A percentile compares a stretch with the other conserved stretches of the same genome.
Conservation (phyloP, 2,113 vertebrate genomes). For the Uropsilus gracilis region DNA sequence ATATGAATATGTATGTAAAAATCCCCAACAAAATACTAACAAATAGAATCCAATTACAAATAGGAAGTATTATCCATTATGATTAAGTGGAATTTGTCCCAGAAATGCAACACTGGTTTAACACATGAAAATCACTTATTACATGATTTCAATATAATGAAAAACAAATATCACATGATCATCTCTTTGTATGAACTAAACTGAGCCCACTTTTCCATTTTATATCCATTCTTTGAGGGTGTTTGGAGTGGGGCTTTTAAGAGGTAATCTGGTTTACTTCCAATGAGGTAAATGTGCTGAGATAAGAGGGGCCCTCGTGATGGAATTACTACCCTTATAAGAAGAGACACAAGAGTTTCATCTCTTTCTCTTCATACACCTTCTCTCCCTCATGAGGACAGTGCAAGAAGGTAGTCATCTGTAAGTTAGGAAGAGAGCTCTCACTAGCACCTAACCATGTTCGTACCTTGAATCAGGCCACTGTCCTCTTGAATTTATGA, state of each 20-base stretch:
- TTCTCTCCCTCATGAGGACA: not conserved
- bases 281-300: not conserved
- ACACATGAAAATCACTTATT: not conserved
- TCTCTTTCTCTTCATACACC: not conserved
- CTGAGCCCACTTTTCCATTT: not conserved
- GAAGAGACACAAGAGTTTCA: not conserved
- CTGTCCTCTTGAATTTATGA: not conserved
- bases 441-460: not conserved
- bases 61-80: not conserved
- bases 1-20: not conserved
- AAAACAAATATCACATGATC: not conserved
- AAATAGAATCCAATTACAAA: too few species aligned
- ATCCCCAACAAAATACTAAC: not conserved
- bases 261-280: not conserved
- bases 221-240: not conserved
- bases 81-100: not conserved
- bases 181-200: not conserved
- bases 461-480: not conserved
- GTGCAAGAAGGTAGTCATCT: not conserved
- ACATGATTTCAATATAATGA: not conserved
- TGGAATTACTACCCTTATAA: not conserved
- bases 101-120: not conserved
- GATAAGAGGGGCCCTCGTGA: not conserved
- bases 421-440: too few species aligned
- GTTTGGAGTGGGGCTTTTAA: not conserved